Evolutionary conservation across 2,888 invertebrate genomes (phyloP), one percentile per base, ranked within the genome.

Genomic region (Ormyrus thymus): DNA sequence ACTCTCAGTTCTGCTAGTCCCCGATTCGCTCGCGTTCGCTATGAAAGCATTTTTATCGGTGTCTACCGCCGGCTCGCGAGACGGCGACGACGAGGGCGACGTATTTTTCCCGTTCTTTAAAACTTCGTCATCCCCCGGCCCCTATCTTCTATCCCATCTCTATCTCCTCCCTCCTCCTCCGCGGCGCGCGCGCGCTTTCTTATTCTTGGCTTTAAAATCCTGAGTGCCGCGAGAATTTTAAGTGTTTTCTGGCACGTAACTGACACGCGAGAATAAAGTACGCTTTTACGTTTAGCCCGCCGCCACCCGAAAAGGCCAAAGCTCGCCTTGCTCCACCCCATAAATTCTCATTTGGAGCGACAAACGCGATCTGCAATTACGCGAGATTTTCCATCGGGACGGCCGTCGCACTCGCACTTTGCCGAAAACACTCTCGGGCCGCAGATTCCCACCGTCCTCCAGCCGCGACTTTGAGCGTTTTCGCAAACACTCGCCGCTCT

Each of bases 181-280:
- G 15, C 62, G n/a, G 5, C 59, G 15, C 62, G n/a, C 62, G n/a
- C 72, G 55, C 51, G 80, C 74, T 78, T 81, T 78, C 76, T 78
- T 81, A 78, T 78, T 75, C 72, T 76, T 59, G 78, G 69, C 75
- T 81, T 80, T 78, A 80, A 78, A 78, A 78, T 81, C 78, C 78
- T 76, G 76, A 81, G 81, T 79, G 81, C 81, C 68, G 81, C 74
- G 81, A 71, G 77, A 81, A 81, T 81, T 81, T 81, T 81, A 81
- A 81, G 81, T 81, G 81, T 81, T 81, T 81, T 81, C 78, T 81
- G 81, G 79, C 81, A 80, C 81, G 81, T 76, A 78, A 77, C 81
- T 80, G 80, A 81, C 79, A 78, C 79, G 77, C 78, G 75, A 81
- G 79, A 81, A 80, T 78, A 78, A 81, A 80, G 79, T 76, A 80